Evolutionary conservation across 2,888 invertebrate species (phyloP).

Genomic region (Melieria picta): DNA sequence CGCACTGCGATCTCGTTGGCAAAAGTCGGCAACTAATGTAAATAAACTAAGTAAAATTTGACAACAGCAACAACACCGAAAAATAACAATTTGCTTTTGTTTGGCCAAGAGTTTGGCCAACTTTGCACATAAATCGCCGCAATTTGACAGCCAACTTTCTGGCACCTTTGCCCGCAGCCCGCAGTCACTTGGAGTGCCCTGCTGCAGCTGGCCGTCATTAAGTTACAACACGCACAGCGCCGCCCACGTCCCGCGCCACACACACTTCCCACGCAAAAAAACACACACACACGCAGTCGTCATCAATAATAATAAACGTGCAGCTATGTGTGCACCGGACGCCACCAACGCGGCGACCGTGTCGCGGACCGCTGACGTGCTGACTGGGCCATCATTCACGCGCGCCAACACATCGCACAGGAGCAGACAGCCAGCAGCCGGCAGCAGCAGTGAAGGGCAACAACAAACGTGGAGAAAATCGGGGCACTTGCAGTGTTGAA

Average conservation of each 20-base stretch:
- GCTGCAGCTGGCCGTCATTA: not conserved
- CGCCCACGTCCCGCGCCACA: not conserved
- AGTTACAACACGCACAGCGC: not conserved
- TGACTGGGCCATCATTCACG: not conserved
- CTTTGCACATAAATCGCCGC: slow-evolving; percentile 52
- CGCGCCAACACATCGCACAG: not conserved
- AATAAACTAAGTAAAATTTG: not conserved
- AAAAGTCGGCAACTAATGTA: not conserved
- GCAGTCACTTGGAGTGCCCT: not conserved
- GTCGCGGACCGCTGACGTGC: slow-evolving; percentile 2
- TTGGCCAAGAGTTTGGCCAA: slow-evolving; percentile 32
- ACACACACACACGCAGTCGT: not conserved
- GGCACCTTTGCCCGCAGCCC: not conserved
- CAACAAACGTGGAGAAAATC: not conserved
- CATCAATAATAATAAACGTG: not conserved
- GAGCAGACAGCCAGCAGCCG: not conserved
- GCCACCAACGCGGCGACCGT: slow-evolving; percentile 3
- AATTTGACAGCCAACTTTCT: slow-evolving; percentile 44
- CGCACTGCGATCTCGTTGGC: not conserved
- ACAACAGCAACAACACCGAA: not conserved
- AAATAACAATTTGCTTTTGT: slow-evolving; percentile 13
- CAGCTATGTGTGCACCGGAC: not conserved
- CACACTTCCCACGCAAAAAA: not conserved
- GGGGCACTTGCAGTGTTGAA: not conserved
- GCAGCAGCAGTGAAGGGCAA: not conserved